A percentile compares a stretch with the other conserved stretches of the same genome.
phyloP scores from a whole-genome alignment of 2,113 vertebrate species.

The Ciconia stormi region DNA sequence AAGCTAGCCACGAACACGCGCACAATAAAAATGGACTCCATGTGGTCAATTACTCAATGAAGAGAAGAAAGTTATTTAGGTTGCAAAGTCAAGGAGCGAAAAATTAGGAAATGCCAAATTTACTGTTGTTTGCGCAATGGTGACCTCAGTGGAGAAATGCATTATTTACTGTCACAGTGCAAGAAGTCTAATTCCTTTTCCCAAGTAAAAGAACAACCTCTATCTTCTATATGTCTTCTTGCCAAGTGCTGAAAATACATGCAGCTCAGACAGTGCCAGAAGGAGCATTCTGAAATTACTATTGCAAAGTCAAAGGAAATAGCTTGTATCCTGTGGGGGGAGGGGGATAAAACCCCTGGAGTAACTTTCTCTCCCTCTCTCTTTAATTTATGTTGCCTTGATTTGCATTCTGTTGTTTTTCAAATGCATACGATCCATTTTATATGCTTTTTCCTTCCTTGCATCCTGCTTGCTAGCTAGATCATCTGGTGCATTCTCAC shows the following conservation, averaged over 20 bases:
- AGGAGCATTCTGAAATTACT: constrained; percentile 50
- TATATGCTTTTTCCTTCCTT: not conserved
- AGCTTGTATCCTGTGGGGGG: constrained; percentile 48
- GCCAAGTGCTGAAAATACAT: constrained; percentile 53
- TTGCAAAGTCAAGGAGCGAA: not conserved
- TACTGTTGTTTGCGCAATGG: not conserved
- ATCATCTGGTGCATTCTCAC: not conserved
- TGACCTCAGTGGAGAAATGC: not conserved
- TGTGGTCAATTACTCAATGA: constrained; percentile 9
- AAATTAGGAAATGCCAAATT: constrained; percentile 17
- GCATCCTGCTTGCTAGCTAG: not conserved
- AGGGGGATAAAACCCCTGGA: not conserved
- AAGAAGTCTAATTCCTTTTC: not conserved
- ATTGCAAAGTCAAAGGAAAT: constrained; percentile 54
- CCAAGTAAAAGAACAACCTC: not conserved
- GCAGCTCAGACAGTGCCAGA: constrained; percentile 26
- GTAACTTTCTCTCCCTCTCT: constrained; percentile 7
- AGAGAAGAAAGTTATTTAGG: constrained; percentile 27
- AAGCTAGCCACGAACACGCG: not conserved
- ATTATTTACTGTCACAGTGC: constrained; percentile 11
- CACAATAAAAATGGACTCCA: constrained; percentile 29
- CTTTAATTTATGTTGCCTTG: constrained; percentile 23
- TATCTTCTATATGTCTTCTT: constrained; percentile 22
- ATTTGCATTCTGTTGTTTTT: constrained; percentile 54
- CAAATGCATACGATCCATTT: not conserved